Evolutionary conservation across 1,140 invertebrate genomes (phyloP), one percentile per base, ranked within the genome.

Genomic region (Sinella curviseta): DNA sequence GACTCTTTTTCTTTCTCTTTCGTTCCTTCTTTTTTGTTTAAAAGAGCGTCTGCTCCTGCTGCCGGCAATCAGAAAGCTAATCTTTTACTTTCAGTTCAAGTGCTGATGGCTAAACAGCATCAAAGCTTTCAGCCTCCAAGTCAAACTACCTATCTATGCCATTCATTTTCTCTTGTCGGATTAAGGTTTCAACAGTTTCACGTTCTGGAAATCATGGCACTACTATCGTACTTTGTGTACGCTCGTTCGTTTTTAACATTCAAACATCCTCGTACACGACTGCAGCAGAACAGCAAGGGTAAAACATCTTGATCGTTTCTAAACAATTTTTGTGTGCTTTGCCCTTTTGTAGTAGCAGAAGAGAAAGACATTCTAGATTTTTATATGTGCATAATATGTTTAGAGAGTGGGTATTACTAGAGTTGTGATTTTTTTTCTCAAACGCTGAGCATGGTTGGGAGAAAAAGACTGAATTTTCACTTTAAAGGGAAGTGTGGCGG

Each of bases 121-220:
- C 39, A 48, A 48, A 20, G 8, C 39, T 48, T 48, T 48, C 39
- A 8, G 20, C 39, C 20, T 48, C 8, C 8, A 48, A 8, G 39
- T 8, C 8, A 48, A 48, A 12, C 39, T 12, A 20, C 8, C 8
- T 48, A 48, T 8, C 39, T 12, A 48, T 20, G 65, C n/a, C 65
- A 70, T 70, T 70, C 30, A 30, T 70, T 33, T 33, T 70, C 65
- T 70, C 31, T 33, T 70, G 65, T 70, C 65, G 65, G 65, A 70
- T 70, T 70, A 70, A 14, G 65, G 65, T 70, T 70, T 70, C 65
- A 70, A 30, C 65, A 70, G 28, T 70, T 70, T 70, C n/a, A 70
- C 12, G 12, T 70, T 70, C 57, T n/a, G 8, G 16, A 16, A 65
- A n/a, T 26, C 57, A 26, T 65, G 24, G 3, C 57, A 4, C 24